Percentiles rank a stretch among this genome's conserved stretches.
Conservation (phyloP, 2,113 vertebrate genomes). For the Polypterus senegalus region DNA sequence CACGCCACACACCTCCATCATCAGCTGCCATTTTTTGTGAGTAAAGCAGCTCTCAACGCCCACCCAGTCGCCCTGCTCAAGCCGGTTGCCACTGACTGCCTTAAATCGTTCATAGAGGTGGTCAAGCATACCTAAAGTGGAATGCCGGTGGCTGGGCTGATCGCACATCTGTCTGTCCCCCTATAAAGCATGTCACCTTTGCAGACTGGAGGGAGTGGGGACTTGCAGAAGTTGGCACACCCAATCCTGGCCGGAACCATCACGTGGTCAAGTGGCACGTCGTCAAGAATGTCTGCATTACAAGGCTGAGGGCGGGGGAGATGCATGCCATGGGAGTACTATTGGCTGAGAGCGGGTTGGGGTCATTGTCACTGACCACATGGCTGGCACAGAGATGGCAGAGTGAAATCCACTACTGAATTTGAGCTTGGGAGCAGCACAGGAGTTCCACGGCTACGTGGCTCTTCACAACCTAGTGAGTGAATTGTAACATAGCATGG, state of each 20-base stretch:
- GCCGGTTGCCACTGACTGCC: not conserved
- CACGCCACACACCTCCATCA: not conserved
- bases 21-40: not conserved
- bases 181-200: not conserved
- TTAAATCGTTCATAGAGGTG: not conserved
- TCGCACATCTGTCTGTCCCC: not conserved
- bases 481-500: no score
- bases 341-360: not conserved
- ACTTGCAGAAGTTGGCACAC: not conserved
- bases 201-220: not conserved
- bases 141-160: not conserved
- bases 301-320: not conserved
- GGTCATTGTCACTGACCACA: not conserved
- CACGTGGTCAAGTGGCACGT: not conserved
- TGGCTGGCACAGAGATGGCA: not conserved
- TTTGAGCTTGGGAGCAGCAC: no score
- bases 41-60: not conserved
- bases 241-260: not conserved
- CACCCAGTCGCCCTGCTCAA: not conserved
- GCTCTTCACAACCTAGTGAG: no score
- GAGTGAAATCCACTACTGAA: no score
- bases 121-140: not conserved
- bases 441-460: no score
- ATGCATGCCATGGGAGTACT: not conserved
- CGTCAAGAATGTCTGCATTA: not conserved